These are phyloP conservation scores for Rotaria socialis DNA, from an alignment of 2,888 invertebrate species.

Conservation along the genomic window DNA sequence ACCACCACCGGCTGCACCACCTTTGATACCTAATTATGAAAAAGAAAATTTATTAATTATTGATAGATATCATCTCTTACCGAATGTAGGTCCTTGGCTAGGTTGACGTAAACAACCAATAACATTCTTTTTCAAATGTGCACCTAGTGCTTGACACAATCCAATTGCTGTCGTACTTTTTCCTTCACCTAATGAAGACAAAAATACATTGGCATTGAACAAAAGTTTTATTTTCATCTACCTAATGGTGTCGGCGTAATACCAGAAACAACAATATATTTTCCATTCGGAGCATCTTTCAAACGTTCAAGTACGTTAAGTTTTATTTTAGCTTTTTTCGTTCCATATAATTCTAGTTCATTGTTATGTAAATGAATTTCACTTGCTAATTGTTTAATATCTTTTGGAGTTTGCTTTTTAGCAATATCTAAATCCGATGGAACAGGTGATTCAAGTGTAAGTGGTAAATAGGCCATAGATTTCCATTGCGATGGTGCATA, in stretches of 20 bases:
- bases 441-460: conserved; percentile 42
- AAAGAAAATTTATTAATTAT: not conserved
- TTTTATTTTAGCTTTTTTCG: conserved; percentile 86
- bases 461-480: conserved; percentile 39
- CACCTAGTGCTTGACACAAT: conserved; percentile 81
- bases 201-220: not conserved
- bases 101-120: conserved; percentile 93
- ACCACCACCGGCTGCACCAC: conserved; percentile 96
- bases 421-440: conserved; percentile 77
- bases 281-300: conserved; percentile 69
- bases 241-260: conserved; percentile 91
- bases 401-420: conserved; percentile 78
- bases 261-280: conserved; percentile 89
- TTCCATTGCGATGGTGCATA: conserved; percentile 37
- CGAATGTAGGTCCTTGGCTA: conserved; percentile 97
- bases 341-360: conserved; percentile 85
- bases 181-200: conserved; percentile 72
- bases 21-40: conserved; percentile 55
- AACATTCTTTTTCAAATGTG: conserved; percentile 76
- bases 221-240: not conserved
- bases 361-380: conserved; percentile 76
- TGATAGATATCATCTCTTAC: conserved; percentile 61
- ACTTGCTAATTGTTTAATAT: conserved; percentile 70
- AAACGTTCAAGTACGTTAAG: conserved; percentile 75
- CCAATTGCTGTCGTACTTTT: conserved; percentile 93